Conservation (phyloP, 1,140 invertebrate genomes). For the Pissodes strobi region DNA sequence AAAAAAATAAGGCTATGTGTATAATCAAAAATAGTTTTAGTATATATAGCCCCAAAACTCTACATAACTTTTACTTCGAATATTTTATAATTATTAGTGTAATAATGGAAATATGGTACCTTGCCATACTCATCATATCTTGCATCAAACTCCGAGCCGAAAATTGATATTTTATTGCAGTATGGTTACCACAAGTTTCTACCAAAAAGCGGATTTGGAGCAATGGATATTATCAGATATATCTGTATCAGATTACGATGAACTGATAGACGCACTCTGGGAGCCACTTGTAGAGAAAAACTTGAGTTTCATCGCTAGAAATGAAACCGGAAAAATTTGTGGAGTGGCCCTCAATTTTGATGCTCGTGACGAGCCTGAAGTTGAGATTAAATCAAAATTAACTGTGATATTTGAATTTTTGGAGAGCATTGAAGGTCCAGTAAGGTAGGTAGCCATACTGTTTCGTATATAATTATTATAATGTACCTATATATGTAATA, state of each 20-base stretch:
- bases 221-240: slow-evolving; percentile 72
- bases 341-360: slow-evolving; percentile 80
- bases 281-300: slow-evolving; percentile 65
- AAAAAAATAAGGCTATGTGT: too few relatives aligned
- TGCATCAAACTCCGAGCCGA: too few relatives aligned
- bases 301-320: slow-evolving; percentile 72
- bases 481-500: too few relatives aligned
- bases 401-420: slow-evolving; percentile 77
- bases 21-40: too few relatives aligned
- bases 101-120: too few relatives aligned
- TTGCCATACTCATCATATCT: too few relatives aligned
- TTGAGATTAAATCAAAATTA: slow-evolving; percentile 69
- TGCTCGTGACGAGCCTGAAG: slow-evolving; percentile 74
- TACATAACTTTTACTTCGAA: too few relatives aligned
- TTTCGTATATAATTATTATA: neutral
- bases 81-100: too few relatives aligned
- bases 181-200: slow-evolving; percentile 82
- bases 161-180: slow-evolving; percentile 56
- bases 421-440: slow-evolving; percentile 73
- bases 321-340: slow-evolving; percentile 57
- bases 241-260: slow-evolving; percentile 66
- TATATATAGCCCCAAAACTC: too few relatives aligned
- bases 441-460: slow-evolving; percentile 62
- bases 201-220: slow-evolving; percentile 81
- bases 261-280: slow-evolving; percentile 71